Conservation (phyloP, 2,888 invertebrate species). For the Metellina segmentata region DNA sequence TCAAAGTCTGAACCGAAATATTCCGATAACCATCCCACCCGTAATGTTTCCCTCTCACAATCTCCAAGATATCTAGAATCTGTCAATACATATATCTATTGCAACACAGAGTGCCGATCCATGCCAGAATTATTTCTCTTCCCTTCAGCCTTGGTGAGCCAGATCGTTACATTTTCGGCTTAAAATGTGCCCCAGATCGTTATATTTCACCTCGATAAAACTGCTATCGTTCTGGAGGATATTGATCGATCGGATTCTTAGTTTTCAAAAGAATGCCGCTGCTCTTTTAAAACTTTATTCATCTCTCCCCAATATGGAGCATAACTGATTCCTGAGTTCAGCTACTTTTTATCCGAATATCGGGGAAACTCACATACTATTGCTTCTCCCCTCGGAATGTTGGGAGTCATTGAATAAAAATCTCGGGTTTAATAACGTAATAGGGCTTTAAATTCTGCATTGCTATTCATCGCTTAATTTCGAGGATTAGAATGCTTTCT, state of each 20-base stretch:
- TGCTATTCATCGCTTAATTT: too few relatives aligned
- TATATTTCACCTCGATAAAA: conserved; percentile 44
- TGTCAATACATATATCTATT: conserved; percentile 32
- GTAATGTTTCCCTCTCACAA: conserved; percentile 29
- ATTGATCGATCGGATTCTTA: conserved; percentile 38
- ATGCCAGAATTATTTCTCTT: not conserved
- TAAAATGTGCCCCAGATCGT: conserved; percentile 32
- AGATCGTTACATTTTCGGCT: conserved; percentile 44
- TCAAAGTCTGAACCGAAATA: conserved; percentile 2
- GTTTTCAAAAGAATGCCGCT: conserved; percentile 37
- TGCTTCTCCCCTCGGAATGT: not conserved
- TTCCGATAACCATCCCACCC: conserved; percentile 39
- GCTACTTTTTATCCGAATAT: not conserved
- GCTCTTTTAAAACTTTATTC: conserved; percentile 32
- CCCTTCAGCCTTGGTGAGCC: not conserved
- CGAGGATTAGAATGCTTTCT: too few relatives aligned
- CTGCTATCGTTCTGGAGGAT: conserved; percentile 33
- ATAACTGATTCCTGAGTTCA: not conserved
- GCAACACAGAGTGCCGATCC: not conserved
- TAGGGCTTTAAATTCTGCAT: not conserved
- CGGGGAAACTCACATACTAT: not conserved
- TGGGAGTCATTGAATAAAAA: not conserved
- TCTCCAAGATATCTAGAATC: not conserved
- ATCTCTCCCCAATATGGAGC: conserved; percentile 9
- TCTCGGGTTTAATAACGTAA: not conserved